Base-by-base conservation (phyloP, 2,888 invertebrate species). In the Drepanosiphum platanoidis region DNA sequence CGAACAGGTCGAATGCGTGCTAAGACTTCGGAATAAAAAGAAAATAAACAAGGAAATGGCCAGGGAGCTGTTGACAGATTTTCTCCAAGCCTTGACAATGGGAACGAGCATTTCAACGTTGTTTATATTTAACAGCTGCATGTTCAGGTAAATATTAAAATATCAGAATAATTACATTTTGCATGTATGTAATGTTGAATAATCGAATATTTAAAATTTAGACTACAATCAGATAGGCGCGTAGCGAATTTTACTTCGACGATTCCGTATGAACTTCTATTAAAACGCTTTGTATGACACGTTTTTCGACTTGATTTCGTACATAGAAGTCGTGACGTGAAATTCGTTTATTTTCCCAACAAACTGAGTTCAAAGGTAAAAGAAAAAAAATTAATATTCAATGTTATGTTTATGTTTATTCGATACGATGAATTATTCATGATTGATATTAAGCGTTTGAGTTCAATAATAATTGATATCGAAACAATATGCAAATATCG, bases 71-170 rank as follows among this genome's bases (percentile, higher is more conserved):
- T 9, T 70, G 15, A 36, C 27, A 15, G 70, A 80, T 15, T 18
- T 15, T 7, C 9, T 80, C 4, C 46, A 36, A 15, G 27, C 1
- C 36, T 15, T 70, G 11, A 18, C n/a, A 0, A 15, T 70, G 32
- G 70, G 70, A 8, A 27, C n/a, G 15, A 36, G 18, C 27, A 9
- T 70, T 3, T 5, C 34, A 0, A 52, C 36, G 0, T 9, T 22
- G n/a, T 18, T 70, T 18, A 0, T 71, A 27, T 1, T 42, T 39
- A 42, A 32, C 68, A 72, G 66, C 46, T 86, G 68, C 72, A 52
- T 15, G 68, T 9, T 80, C 64, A 70, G 64, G 80, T 80, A 64
- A 36, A 36, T 13, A 39, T n/a, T n/a, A n/a, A n/a, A 68, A n/a
- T 34, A 7, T 32, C 68, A 11, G 70, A n/a, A n/a, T n/a, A n/a